phyloP scores from a whole-genome alignment of 2,113 vertebrate genomes.

The Sisor rabdophorus region DNA sequence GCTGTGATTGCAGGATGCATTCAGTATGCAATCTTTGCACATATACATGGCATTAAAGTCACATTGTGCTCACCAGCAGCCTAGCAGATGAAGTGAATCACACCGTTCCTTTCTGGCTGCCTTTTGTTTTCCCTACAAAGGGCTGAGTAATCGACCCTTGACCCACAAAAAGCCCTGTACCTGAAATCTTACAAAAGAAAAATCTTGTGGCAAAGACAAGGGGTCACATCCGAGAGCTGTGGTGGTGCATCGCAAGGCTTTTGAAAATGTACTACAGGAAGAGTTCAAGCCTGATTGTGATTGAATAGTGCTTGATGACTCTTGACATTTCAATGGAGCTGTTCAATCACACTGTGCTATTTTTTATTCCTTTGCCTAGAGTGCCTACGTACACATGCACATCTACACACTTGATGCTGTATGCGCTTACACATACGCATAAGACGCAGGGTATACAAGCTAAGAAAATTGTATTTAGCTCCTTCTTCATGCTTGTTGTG shows the following conservation, averaged over 20 bases:
- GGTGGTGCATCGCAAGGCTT: constrained; percentile 21
- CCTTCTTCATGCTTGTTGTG: constrained; percentile 23
- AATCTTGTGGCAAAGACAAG: constrained; percentile 46
- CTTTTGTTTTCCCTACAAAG: constrained; percentile 69
- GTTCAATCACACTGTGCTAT: constrained; percentile 48
- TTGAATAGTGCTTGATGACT: constrained; percentile 51
- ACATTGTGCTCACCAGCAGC: constrained; percentile 58
- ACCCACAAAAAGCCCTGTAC: constrained; percentile 50
- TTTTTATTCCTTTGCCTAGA: constrained; percentile 39
- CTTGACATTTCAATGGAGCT: constrained; percentile 53
- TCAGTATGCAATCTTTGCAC: constrained; percentile 65
- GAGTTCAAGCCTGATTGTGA: constrained; percentile 48
- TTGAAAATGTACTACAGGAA: constrained; percentile 38
- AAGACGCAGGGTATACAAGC: constrained; percentile 17
- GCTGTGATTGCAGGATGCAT: constrained; percentile 70
- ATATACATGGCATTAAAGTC: constrained; percentile 74
- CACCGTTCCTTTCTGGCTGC: constrained; percentile 54
- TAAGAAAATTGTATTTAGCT: constrained; percentile 8
- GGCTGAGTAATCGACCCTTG: constrained; percentile 72
- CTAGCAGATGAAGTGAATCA: constrained; percentile 32
- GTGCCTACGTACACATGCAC: constrained; percentile 15
- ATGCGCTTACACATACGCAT: constrained; percentile 5
- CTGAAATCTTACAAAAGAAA: not conserved
- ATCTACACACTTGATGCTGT: not conserved
- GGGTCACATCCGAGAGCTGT: constrained; percentile 23